phyloP scores from a whole-genome alignment of 2,888 invertebrate genomes.

The Folsomia manolachei region DNA sequence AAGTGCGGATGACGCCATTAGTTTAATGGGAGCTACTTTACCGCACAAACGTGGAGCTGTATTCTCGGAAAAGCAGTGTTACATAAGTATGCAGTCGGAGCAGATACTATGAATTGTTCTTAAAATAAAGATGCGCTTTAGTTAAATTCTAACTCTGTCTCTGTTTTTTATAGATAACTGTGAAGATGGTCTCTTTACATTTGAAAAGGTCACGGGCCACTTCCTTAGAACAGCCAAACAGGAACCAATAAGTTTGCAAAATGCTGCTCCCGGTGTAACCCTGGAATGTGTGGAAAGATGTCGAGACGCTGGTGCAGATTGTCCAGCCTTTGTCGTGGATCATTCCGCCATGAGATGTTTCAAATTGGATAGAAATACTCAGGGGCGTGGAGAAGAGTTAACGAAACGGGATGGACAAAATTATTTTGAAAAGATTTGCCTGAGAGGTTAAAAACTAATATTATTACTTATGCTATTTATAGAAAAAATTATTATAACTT shows the following conservation, averaged over 20 bases:
- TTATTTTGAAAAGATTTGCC: slow-evolving; percentile 57
- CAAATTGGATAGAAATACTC: slow-evolving; percentile 56
- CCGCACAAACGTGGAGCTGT: slow-evolving; percentile 52
- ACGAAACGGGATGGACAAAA: slow-evolving; percentile 54
- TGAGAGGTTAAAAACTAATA: slow-evolving; percentile 52
- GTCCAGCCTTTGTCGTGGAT: slow-evolving; percentile 56
- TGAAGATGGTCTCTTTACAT: slow-evolving; percentile 56
- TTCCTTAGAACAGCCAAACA: slow-evolving; percentile 55
- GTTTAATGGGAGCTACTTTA: slow-evolving; percentile 53
- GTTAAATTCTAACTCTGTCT: background rate
- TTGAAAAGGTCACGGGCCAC: slow-evolving; percentile 56
- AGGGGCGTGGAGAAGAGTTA: slow-evolving; percentile 54
- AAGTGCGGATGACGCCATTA: slow-evolving; percentile 56
- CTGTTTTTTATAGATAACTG: slow-evolving; percentile 53
- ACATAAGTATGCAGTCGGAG: slow-evolving; percentile 53
- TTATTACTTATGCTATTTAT: slow-evolving; percentile 4
- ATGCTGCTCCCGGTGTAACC: slow-evolving; percentile 52
- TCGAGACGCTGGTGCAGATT: slow-evolving; percentile 54
- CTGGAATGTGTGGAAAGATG: slow-evolving; percentile 53
- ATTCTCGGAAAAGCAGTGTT: slow-evolving; percentile 55
- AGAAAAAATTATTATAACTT: background rate
- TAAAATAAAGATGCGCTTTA: background rate
- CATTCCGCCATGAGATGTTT: slow-evolving; percentile 56
- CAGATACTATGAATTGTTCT: background rate
- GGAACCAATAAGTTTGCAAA: slow-evolving; percentile 53